Conservation (phyloP, 2,888 invertebrate genomes). For the Agrotis puta region DNA sequence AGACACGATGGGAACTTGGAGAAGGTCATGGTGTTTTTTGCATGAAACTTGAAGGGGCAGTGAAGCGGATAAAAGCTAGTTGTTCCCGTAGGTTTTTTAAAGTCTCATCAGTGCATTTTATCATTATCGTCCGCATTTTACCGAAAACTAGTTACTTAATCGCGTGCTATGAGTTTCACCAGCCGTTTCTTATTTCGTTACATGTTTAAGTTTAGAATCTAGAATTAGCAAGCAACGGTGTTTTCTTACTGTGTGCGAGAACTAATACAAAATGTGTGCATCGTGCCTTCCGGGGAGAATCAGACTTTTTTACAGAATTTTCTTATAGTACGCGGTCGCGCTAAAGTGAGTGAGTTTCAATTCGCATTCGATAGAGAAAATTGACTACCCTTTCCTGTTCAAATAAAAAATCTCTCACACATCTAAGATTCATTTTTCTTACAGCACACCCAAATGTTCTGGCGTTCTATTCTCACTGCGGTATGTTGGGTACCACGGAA, state of each 20-base stretch:
- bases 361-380: not conserved
- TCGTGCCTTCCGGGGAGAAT: too few species aligned
- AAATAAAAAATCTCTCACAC: not conserved
- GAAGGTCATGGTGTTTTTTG: too few species aligned
- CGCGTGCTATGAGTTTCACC: not conserved
- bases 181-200: not conserved
- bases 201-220: not conserved
- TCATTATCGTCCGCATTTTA: not conserved
- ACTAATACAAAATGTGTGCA: too few species aligned
- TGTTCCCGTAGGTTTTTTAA: too few species aligned
- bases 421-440: slow-evolving; percentile 14
- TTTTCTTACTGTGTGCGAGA: too few species aligned
- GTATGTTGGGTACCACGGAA: slow-evolving; percentile 90
- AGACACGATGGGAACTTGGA: too few species aligned
- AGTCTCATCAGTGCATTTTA: not conserved
- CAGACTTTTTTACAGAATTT: too few species aligned
- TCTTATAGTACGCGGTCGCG: too few species aligned
- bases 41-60: too few species aligned
- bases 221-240: not conserved
- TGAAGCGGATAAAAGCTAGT: too few species aligned
- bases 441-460: slow-evolving; percentile 76
- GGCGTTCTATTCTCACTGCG: slow-evolving; percentile 91
- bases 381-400: not conserved
- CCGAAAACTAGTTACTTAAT: not conserved
- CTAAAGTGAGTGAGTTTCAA: not conserved